phyloP scores from a whole-genome alignment of 2,113 vertebrate species.

The Marmota monax region DNA sequence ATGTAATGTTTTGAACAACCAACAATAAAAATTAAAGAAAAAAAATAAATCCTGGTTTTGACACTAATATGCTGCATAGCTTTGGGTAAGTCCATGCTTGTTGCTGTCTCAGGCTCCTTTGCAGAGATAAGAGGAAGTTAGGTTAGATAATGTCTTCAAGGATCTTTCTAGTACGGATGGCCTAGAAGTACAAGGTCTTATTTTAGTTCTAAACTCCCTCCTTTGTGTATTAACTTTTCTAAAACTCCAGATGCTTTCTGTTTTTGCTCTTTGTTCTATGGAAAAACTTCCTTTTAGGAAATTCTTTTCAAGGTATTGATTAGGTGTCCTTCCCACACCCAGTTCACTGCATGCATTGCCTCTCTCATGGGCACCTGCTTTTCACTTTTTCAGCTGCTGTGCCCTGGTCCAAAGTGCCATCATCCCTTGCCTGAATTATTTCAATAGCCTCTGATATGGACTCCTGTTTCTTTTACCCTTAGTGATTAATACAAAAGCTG shows the following conservation, averaged over 20 bases:
- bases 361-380: not conserved
- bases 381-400: not conserved
- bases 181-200: not conserved
- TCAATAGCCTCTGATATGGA: not conserved
- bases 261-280: not conserved
- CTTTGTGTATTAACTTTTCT: not conserved
- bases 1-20: too few relatives aligned
- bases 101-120: not conserved
- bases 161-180: not conserved
- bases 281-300: not conserved
- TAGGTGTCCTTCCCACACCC: not conserved
- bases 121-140: not conserved
- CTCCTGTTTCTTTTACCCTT: not conserved
- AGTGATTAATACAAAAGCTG: not conserved
- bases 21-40: too few relatives aligned
- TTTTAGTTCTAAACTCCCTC: not conserved
- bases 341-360: not conserved
- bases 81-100: not conserved
- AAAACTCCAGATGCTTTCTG: not conserved
- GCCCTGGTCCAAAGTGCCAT: not conserved
- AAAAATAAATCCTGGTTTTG: not conserved
- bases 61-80: not conserved
- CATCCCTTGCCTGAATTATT: not conserved
- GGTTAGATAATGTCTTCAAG: not conserved
- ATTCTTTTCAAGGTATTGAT: not conserved